Evolutionary conservation across 2,113 vertebrate species (phyloP), one percentile per base, ranked within the genome.

Genomic region (Clarias magur): DNA sequence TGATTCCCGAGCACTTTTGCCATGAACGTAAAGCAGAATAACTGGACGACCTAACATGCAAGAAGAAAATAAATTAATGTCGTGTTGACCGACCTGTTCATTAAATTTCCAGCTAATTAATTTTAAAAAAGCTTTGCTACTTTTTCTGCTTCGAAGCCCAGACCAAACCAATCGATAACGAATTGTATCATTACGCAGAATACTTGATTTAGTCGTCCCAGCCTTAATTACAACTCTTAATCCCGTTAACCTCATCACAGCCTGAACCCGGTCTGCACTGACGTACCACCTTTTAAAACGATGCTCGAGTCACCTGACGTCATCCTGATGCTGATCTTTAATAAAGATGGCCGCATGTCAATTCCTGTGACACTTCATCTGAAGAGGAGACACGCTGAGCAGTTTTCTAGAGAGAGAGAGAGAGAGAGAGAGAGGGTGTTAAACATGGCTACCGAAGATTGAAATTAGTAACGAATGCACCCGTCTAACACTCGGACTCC

Each of bases 401-500:
- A 8, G 25, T 79, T 80, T 85, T 62, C 88, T 92, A 0, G 19
- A 62, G 65, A 27, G 62, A 12, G 62, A 11, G 8, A 12, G 25
- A n/a, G 30, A 25, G 23, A n/a, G 42, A 53, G 53, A 0, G n/a
- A 19, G 19, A 2, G 90, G 89, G 84, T 85, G 78, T 88, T 82
- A 80, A 80, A 91, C 68, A 89, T 89, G 86, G 88, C 88, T 89
- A 86, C 86, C 73, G 79, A 88, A 87, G 76, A 78, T 85, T 91
- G 88, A 89, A 89, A 92, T 92, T 88, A 84, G 78, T 87, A 88
- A 84, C 91, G 73, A 88, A 87, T 91, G 82, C 80, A 60, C 82
- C 90, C 87, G 73, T 92, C 89, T 93, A 84, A 88, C 89, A 89
- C 78, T 56, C 87, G 88, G 88, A 88, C 88, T 93, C 90, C 48